Base-by-base conservation (phyloP, 2,797 vertebrate species). In the Dicrostonyx torquatus region DNA sequence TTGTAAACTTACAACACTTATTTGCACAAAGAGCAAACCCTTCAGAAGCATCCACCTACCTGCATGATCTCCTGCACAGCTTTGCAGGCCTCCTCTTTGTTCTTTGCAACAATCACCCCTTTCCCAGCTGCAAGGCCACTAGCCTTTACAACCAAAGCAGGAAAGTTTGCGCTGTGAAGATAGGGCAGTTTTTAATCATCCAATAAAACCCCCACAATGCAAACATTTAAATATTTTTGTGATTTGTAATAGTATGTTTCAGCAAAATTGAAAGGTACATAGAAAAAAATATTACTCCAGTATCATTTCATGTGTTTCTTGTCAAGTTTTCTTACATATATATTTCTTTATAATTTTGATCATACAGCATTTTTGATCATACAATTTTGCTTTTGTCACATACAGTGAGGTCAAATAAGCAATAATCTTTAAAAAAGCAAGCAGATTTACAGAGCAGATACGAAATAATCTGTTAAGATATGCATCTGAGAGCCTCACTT, bases 51-150 rank as follows among this genome's bases (percentile, higher is more conserved):
- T 24, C 64, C 70, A 58, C 98, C 96, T 94, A 99, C 99, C 98
- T 99, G 99, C 99, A 99, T 99, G 93, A 99, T 99, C 95, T 99
- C 99, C 97, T 97, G 98, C 53, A 99, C 99, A 5, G 99, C 99
- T 97, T 87, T 99, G 97, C 99, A 99, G n/a, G 99, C 99, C 97
- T 99, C 99, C 0, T 99, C 99, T 97, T 98, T 99, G 98, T 97
- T 99, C 1, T 94, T 86, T 0, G 99, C 99, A 90, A 99, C 99
- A 2, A 99, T 98, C 80, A 99, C 99, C 12, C 99, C 99, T 97
- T 99, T 99, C 85, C 99, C 99, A 66, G 99, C 99, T 6, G 99
- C 99, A 96, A 99, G 98, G 26, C 99, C 99, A 22, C 99, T 99
- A 84, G 99, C 99, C 97, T 99, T 99, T 96, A 99, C 99, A 87